Evolutionary conservation across 2,113 vertebrate species (phyloP), one percentile per base, ranked within the genome.

Genomic region (Grantiella picta): DNA sequence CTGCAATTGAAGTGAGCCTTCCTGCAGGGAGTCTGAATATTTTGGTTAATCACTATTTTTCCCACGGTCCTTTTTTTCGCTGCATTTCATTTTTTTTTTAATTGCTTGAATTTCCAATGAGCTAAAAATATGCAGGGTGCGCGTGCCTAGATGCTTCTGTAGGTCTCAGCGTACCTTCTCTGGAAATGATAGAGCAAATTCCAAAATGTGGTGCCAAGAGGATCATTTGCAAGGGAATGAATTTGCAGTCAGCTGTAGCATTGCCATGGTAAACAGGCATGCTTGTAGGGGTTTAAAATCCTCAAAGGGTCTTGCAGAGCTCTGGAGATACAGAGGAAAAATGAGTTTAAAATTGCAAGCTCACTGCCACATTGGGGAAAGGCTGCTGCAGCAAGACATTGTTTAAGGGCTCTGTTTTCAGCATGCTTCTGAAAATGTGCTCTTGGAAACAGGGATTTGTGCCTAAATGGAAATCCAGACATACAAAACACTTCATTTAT

Each of bases 381-480:
- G 72, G 61, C 80, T 94, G 68, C 88, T 84, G 80, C 93, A 90
- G 94, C 82, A 81, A 70, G 65, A 40, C 69, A 22, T 88, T 95
- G 92, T 95, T 93, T 93, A 93, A 96, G 50, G 56, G 68, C 76
- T 92, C 86, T 78, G 56, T 88, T 89, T 96, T 75, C 82, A 65
- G 76, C 57, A 22, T 54, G 52, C 76, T 90, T 36, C 65, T 86
- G 65, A 92, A 96, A 92, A 95, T 84, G 88, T 86, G 69, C 61
- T 86, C 76, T 96, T 5, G 4, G 94, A 95, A 95, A 54, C 53
- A 53, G 90, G 92, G 89, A 95, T 96, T 92, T 96, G 64, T 96
- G 95, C 94, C 80, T 96, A 96, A 96, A 93, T 93, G 80, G 86
- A 69, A 95, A 95, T 92, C 82, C 88, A 96, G 92, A 96, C 79